Evolutionary conservation across 2,113 vertebrate species (phyloP), one percentile per base, ranked within the genome.

Genomic region (Chaetorhynchus papuensis): DNA sequence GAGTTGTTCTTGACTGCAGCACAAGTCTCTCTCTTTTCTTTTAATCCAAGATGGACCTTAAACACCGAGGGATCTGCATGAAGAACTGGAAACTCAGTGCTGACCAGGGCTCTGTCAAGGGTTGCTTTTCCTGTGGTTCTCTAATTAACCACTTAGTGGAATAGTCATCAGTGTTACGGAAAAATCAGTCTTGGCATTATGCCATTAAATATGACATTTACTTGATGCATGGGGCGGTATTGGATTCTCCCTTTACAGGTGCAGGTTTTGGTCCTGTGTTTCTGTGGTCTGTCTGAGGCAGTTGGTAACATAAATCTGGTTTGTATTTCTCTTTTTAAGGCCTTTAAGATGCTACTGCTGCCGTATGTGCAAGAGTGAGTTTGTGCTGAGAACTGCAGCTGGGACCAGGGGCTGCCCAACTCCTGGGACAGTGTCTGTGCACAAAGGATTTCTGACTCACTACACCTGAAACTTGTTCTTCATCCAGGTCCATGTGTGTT

Each of bases 401-500:
- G 75, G 28, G 49, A 35, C n/a, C 42, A 68, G 52, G 23, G 42
- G 15, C 72, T 85, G 61, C 57, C 44, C 57, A 47, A 60, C 65
- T 72, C 28, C 33, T 57, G 20, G 17, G 37, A 2, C 1, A 3
- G 6, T 8, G 7, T 27, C 61, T 15, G 39, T 45, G 45, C 39
- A 31, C n/a, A 22, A 14, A n/a, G 4, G 7, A 18, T 69, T 82
- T 64, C 41, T 41, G 2, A 22, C 41, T 61, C 74, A n/a, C 45
- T 33, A 1, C 31, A 12, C 37, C 24, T 66, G 41, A 56, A 78
- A 23, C 19, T 22, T n/a, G 27, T 15, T 31, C 20, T 77, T 81
- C 18, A 7, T 45, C 21, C 30, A 66, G n/a, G 5, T 45, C 54
- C 4, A 2, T 23, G 41, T 1, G 0, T 4, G 14, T 18, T 41